Conservation (phyloP, 2,797 vertebrate genomes). For the Knipowitschia caucasica region DNA sequence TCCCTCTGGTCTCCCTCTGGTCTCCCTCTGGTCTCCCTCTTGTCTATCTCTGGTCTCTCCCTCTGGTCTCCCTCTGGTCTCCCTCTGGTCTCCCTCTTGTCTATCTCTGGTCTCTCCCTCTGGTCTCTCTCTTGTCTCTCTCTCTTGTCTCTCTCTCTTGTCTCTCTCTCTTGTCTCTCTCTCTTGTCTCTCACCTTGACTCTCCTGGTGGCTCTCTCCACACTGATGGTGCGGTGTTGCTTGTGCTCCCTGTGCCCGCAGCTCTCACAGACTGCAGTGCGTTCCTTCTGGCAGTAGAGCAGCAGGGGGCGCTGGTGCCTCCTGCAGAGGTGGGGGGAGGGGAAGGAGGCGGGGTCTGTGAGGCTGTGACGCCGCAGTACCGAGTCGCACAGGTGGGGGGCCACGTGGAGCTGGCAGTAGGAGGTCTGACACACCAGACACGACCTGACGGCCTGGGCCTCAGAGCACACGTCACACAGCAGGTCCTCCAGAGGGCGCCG, state of each 20-base stretch:
- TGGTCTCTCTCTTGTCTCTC: too few species aligned
- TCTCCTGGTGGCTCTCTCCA: constrained; percentile 40
- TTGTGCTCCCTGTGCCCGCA: constrained; percentile 42
- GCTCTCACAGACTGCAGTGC: constrained; percentile 34
- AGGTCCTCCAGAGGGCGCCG: not conserved
- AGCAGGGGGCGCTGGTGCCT: constrained; percentile 48
- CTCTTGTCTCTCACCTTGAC: constrained; percentile 44
- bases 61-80: too few species aligned
- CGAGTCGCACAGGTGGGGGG: constrained; percentile 25
- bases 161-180: not conserved
- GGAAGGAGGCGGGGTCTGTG: constrained; percentile 40
- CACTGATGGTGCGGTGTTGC: constrained; percentile 30
- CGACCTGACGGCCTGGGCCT: constrained; percentile 39
- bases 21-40: too few species aligned
- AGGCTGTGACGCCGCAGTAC: constrained; percentile 51
- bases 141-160: not conserved
- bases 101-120: too few species aligned
- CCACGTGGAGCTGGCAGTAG: constrained; percentile 54
- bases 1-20: too few species aligned
- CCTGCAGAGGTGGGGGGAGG: constrained; percentile 44
- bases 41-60: too few species aligned
- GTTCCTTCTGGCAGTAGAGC: constrained; percentile 58
- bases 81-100: too few species aligned
- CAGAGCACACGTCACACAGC: constrained; percentile 50
- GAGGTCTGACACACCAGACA: constrained; percentile 56